Percentiles rank a stretch among this genome's conserved stretches.
Evolutionary conservation across 1,140 invertebrate genomes (phyloP).

Genomic region (Probaryconus sp.): DNA sequence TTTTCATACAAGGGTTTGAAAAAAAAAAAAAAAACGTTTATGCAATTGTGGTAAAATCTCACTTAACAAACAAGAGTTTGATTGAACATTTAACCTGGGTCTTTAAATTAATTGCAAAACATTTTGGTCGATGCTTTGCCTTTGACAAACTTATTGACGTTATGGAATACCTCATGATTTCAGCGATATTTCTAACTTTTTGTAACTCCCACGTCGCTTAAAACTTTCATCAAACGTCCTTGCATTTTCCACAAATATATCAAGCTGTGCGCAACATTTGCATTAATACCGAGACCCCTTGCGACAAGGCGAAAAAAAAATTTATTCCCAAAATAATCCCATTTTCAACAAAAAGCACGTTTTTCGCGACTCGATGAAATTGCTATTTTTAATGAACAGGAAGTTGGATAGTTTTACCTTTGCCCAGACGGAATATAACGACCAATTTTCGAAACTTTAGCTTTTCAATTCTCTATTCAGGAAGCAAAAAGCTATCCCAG

Average conservation of each 20-base stretch:
- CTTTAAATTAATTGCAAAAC: slow-evolving; percentile 32
- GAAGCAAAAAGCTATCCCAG: slow-evolving; percentile 48
- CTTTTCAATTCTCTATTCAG: slow-evolving; percentile 47
- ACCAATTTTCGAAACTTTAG: slow-evolving; percentile 55
- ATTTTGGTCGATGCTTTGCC: slow-evolving; percentile 24
- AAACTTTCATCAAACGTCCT: slow-evolving; percentile 20
- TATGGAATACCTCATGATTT: slow-evolving; percentile 13
- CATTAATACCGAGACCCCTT: slow-evolving; percentile 19
- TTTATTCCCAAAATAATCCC: slow-evolving; percentile 44
- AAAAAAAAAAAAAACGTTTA: no score
- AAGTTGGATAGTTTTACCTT: slow-evolving; percentile 38
- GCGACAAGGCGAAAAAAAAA: slow-evolving; percentile 24
- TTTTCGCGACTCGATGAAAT: slow-evolving; percentile 28
- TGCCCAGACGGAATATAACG: slow-evolving; percentile 30
- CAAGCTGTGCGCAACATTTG: slow-evolving; percentile 21
- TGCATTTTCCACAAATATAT: slow-evolving; percentile 26
- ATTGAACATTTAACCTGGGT: slow-evolving; percentile 43
- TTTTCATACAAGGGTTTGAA: no score
- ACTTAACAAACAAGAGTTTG: slow-evolving; percentile 27
- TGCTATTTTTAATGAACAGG: slow-evolving; percentile 53
- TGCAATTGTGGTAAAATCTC: no score
- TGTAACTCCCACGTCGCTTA: slow-evolving; percentile 23
- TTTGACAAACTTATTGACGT: slow-evolving; percentile 42
- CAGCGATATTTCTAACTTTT: slow-evolving; percentile 24
- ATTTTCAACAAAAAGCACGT: neutral